Percentiles rank a stretch among this genome's conserved stretches.
Evolutionary conservation across 2,113 vertebrate genomes (phyloP).

Genomic region (Tympanuchus pallidicinctus): DNA sequence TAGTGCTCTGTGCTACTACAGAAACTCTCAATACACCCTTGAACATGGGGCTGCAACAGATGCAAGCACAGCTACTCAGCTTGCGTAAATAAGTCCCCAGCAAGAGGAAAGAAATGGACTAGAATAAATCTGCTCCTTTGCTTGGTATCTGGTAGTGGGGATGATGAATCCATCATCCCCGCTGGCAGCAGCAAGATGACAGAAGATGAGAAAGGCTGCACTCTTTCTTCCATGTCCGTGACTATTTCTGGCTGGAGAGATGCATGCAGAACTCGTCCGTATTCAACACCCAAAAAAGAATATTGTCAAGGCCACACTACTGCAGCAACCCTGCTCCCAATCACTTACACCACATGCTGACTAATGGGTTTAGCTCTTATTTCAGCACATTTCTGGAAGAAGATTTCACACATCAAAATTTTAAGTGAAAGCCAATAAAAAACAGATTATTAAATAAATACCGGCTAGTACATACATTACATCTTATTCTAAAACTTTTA

Average conservation of each 20-base stretch:
- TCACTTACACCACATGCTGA: neutral
- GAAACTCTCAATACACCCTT: neutral
- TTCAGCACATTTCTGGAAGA: neutral
- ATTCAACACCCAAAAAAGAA: neutral
- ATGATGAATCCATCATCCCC: neutral
- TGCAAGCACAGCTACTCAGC: neutral
- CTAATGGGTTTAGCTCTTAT: neutral
- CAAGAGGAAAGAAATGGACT: neutral
- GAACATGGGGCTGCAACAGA: neutral
- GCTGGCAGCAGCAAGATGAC: neutral
- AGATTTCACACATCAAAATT: neutral
- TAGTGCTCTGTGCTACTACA: neutral
- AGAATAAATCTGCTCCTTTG: neutral
- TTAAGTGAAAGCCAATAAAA: neutral
- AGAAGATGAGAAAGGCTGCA: neutral
- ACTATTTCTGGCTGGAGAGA: neutral
- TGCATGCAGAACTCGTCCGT: neutral
- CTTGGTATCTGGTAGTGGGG: neutral
- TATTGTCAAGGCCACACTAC: neutral
- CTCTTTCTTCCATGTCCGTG: neutral
- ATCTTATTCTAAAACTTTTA: neutral
- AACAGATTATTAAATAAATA: neutral
- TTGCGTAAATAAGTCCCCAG: neutral
- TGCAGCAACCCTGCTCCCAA: neutral
- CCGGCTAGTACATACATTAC: neutral